Evolutionary conservation across 2,888 invertebrate species (phyloP), one percentile per base, ranked within the genome.

Genomic region (Drosophila koepferae): DNA sequence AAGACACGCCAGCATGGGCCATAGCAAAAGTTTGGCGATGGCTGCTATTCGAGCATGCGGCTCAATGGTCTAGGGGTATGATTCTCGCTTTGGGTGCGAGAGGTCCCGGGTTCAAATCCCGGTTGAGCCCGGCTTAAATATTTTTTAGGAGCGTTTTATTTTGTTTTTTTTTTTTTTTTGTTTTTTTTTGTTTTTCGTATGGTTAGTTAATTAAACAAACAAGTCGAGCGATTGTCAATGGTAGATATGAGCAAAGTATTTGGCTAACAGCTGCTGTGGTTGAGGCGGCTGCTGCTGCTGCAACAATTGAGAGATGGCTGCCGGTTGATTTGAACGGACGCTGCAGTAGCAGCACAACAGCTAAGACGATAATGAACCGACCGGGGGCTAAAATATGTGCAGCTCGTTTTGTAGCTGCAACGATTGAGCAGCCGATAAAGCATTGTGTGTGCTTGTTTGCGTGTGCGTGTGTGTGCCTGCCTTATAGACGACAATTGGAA

Each of bases 91-190:
- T 91, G 92, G 92, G 92, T 92, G 92, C 92, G 92, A 92, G 92
- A 92, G 92, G 92, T 92, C 92, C 92, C 92, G 92, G 92, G 92
- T 92, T 92, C 92, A 92, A 92, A 92, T 92, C 92, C 92, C 92
- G 92, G 92, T 92, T 92, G 92, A 92, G 92, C 92, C 92, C 92
- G 63, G 63, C 18, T 3, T 58, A 38, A 8, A 51, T 46, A 44
- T 78, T 63, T n/a, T 63, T 72, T 61, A 38, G 59, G 20, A 44
- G 18, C 12, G 4, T 40, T 23, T 54, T 40, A 46, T 23, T 43
- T 43, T 59, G 0, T 23, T 4, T 23, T 23, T 2, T 20, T 2
- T 5, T 28, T 28, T 44, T 36, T 59, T 4, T 23, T 4, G n/a
- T n/a, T 59, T 4, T 23, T 4, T 23, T 23, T 2, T 20, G 20